Evolutionary conservation across 2,113 vertebrate genomes (phyloP).

Genomic region (Pholis gunnellus): DNA sequence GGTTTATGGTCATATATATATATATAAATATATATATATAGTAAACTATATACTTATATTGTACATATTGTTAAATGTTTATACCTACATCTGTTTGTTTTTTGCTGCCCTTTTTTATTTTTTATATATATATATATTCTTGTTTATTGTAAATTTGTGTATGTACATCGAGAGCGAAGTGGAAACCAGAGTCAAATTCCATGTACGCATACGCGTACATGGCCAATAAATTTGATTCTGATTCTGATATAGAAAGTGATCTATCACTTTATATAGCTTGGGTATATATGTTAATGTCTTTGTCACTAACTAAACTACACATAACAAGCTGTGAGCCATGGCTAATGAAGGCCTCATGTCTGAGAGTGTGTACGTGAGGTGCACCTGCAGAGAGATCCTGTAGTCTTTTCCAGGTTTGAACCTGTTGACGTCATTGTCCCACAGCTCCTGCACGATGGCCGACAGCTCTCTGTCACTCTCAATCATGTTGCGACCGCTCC

Average conservation of each 20-base stretch:
- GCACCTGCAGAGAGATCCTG: conserved; percentile 85
- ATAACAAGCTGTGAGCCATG: neutral
- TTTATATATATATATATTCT: too few species aligned
- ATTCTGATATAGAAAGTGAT: neutral
- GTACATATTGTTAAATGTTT: too few species aligned
- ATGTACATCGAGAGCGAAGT: too few species aligned
- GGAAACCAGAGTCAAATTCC: too few species aligned
- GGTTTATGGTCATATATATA: too few species aligned
- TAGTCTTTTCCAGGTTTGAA: conserved; percentile 85
- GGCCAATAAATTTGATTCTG: too few species aligned
- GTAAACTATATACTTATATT: too few species aligned
- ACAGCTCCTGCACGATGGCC: conserved; percentile 83
- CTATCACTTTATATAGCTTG: neutral
- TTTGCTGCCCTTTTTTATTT: too few species aligned
- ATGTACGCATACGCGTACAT: too few species aligned
- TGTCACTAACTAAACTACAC: neutral
- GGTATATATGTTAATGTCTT: neutral
- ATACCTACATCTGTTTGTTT: too few species aligned
- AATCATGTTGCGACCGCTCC: conserved; percentile 66
- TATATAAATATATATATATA: too few species aligned
- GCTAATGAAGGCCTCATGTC: neutral
- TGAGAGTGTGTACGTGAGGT: neutral
- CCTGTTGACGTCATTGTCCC: conserved; percentile 85
- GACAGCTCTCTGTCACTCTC: conserved; percentile 83
- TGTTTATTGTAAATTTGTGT: too few species aligned